A percentile compares a stretch with the other conserved stretches of the same genome.
Conservation (phyloP, 2,113 vertebrate genomes). For the Cichladusa arquata region DNA sequence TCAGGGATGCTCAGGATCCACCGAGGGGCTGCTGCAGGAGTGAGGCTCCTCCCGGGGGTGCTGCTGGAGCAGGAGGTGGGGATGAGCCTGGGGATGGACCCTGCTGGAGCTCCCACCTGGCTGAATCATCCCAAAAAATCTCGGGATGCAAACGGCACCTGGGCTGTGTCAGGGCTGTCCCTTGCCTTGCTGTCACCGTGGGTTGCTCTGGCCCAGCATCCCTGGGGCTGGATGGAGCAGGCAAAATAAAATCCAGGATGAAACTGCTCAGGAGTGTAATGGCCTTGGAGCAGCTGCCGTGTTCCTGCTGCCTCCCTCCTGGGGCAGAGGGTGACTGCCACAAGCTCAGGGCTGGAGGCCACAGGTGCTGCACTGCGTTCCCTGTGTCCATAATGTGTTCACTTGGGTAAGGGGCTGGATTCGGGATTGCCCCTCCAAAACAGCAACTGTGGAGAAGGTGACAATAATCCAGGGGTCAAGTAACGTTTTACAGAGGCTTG, state of each 20-base stretch:
- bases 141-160: fast-evolving
- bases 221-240: background rate
- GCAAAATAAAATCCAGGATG: fast-evolving
- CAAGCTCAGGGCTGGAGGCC: background rate
- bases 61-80: background rate
- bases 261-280: fast-evolving
- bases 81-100: background rate
- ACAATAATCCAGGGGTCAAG: background rate
- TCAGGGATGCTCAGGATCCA: background rate
- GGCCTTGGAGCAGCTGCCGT: fast-evolving
- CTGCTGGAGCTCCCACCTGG: background rate
- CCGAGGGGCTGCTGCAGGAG: background rate
- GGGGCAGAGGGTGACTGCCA: background rate
- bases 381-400: fast-evolving
- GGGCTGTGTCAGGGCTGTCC: fast-evolving
- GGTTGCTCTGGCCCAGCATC: background rate
- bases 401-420: fast-evolving
- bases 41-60: background rate
- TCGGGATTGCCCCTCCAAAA: background rate
- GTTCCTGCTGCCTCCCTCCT: background rate
- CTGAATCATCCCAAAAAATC: background rate
- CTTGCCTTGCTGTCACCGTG: fast-evolving
- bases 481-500: fast-evolving
- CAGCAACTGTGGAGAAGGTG: fast-evolving
- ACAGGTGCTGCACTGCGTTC: fast-evolving